Base-by-base conservation (phyloP, 2,888 invertebrate genomes). In the Taphrorychus bicolor region DNA sequence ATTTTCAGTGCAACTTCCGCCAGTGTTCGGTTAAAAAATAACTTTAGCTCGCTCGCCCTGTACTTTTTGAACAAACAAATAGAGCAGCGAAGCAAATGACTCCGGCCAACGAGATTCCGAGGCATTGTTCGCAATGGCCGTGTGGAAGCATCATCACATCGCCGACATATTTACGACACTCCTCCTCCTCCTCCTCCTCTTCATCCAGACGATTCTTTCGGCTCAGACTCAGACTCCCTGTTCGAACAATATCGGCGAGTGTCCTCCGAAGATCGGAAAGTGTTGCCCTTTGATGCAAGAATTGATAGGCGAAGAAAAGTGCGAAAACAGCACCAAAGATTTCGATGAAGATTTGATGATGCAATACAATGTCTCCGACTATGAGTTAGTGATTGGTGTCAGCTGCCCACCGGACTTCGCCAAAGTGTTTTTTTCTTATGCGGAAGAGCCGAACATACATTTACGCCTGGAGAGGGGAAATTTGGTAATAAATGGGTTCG, bases 51-150 rank as follows among this genome's bases (percentile, higher is more conserved):
- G 18, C 18, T 58, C 65, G 48, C 65, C 52, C 65, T 65, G 65
- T 65, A 65, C 16, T 19, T 48, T 41, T 59, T 42, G 59, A 32
- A 53, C 59, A 65, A 65, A 65, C 65, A 65, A 65, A 65, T 23
- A 59, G 23, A 59, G 45, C 45, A 16, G 14, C 45, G 56, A 57
- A 42, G 54, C 53, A 17, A 53, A 23, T 23, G 53, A 53, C 3
- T 53, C 14, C 57, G n/a, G n/a, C n/a, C 7, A 58, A 22, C 56
- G 21, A 41, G 45, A 45, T 45, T 23, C 67, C 49, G 18, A 51
- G 40, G 19, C 61, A 66, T 61, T 61, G 49, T 57, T 21, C 52
- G 56, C 57, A 41, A 66, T 61, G 61, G 54, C 66, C 56, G 32
- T 66, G 66, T 42, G 51, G 56, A 57, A 24, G 51, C 61, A 57